Evolutionary conservation across 2,797 vertebrate species (phyloP).

Genomic region (Hoplostethus atlanticus): DNA sequence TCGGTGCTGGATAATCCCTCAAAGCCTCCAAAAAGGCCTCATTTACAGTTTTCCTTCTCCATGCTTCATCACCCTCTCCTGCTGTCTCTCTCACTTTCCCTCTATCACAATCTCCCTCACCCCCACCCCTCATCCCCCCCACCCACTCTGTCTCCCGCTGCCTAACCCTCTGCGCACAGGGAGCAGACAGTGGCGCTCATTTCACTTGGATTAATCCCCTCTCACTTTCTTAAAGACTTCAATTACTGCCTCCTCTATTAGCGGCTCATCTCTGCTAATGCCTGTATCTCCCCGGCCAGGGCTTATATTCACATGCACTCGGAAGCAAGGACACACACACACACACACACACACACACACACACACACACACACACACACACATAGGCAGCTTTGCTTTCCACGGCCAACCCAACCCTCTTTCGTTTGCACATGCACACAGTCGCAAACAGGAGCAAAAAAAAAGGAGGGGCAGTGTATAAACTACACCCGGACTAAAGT

Average conservation of each 20-base stretch:
- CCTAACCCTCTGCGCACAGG: conserved; percentile 57
- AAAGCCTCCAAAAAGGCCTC: conserved; percentile 75
- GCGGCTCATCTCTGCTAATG: conserved; percentile 83
- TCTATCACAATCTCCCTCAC: conserved; percentile 49
- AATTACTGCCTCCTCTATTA: conserved; percentile 85
- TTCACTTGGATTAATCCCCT: conserved; percentile 82
- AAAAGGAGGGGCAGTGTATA: conserved; percentile 35
- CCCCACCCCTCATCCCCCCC: conserved; percentile 55
- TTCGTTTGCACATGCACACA: neutral
- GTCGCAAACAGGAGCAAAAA: conserved; percentile 34
- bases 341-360: conserved; percentile 33
- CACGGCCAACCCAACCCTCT: neutral
- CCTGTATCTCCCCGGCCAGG: conserved; percentile 80
- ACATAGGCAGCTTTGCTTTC: neutral
- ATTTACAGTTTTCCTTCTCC: conserved; percentile 79
- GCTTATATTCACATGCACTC: conserved; percentile 68
- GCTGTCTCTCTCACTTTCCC: conserved; percentile 56
- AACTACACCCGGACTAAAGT: conserved; percentile 39
- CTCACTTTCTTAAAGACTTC: conserved; percentile 87
- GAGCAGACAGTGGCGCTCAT: conserved; percentile 79
- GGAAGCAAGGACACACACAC: conserved; percentile 25
- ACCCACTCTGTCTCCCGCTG: conserved; percentile 54
- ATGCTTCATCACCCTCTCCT: conserved; percentile 73
- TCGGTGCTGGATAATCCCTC: conserved; percentile 70
- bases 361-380: conserved; percentile 37